Conservation (phyloP, 2,797 vertebrate species). For the Brachyrhaphis roseni region DNA sequence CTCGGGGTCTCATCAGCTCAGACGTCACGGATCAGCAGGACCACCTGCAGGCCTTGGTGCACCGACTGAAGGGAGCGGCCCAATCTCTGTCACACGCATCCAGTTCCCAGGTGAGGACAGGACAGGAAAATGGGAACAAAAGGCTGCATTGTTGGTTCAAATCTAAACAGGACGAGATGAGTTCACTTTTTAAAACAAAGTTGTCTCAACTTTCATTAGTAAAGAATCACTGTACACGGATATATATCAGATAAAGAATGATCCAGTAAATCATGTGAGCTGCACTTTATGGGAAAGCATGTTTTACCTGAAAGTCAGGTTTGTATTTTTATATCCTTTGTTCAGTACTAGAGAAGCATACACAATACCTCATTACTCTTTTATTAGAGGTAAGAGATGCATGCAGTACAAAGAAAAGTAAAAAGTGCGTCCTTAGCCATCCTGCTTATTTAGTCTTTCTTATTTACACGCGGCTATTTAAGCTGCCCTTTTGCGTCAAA, state of each 20-base stretch:
- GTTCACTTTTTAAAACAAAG: background rate
- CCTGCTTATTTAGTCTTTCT: background rate
- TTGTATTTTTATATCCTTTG: conserved; percentile 4
- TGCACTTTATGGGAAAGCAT: background rate
- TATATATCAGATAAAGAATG: background rate
- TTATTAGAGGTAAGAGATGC: background rate
- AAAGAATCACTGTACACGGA: background rate
- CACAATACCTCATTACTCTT: background rate
- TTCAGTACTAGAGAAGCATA: background rate
- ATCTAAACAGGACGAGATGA: conserved; percentile 14
- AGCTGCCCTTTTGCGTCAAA: background rate
- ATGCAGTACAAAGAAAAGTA: background rate
- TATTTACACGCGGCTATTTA: background rate
- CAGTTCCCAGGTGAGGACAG: conserved; percentile 68
- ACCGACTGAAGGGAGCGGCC: conserved; percentile 70
- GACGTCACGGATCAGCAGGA: conserved; percentile 37
- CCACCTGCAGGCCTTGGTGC: conserved; percentile 64
- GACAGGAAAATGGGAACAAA: conserved; percentile 33
- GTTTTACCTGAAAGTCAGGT: background rate
- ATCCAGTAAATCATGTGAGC: background rate
- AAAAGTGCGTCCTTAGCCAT: background rate
- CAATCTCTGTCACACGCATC: conserved; percentile 60
- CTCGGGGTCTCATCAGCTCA: conserved; percentile 36
- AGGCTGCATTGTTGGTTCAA: conserved; percentile 24
- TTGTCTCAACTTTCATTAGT: background rate